Conservation (phyloP, 2,113 vertebrate genomes). For the Sclerurus mexicanus region DNA sequence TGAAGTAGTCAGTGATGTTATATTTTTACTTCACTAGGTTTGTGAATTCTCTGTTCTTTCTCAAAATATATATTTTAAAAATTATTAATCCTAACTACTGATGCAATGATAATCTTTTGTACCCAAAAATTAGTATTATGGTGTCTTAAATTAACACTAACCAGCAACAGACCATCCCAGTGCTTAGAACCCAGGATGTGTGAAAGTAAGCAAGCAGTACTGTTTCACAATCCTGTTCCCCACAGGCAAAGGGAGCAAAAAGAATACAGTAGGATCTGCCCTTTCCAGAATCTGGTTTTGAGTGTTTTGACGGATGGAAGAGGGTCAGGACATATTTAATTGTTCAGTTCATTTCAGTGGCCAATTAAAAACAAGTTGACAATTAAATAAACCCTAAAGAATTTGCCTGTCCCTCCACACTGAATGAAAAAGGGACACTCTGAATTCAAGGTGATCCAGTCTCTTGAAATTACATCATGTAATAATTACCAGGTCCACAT, state of each 20-base stretch:
- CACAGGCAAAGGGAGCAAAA: background rate
- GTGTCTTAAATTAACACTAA: background rate
- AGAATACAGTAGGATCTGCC: background rate
- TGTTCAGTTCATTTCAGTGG: background rate
- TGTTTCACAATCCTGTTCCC: background rate
- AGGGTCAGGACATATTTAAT: accelerated
- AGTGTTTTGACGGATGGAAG: background rate
- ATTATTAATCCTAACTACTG: background rate
- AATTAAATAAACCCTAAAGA: background rate
- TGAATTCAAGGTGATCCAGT: background rate
- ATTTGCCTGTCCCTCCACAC: background rate
- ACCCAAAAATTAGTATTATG: background rate
- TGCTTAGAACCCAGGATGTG: background rate
- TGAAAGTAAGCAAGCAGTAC: background rate
- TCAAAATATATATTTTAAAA: background rate
- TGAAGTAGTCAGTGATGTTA: background rate
- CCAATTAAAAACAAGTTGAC: background rate
- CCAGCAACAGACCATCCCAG: background rate
- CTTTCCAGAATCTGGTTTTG: background rate
- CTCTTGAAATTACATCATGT: background rate
- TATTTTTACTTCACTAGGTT: background rate
- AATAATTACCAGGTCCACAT: background rate
- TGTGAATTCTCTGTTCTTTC: background rate
- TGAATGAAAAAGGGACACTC: background rate
- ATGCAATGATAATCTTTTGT: background rate